These are phyloP conservation scores for Deroplatys truncata DNA, from an alignment of 2,888 invertebrate genomes.

Conservation along the genomic window DNA sequence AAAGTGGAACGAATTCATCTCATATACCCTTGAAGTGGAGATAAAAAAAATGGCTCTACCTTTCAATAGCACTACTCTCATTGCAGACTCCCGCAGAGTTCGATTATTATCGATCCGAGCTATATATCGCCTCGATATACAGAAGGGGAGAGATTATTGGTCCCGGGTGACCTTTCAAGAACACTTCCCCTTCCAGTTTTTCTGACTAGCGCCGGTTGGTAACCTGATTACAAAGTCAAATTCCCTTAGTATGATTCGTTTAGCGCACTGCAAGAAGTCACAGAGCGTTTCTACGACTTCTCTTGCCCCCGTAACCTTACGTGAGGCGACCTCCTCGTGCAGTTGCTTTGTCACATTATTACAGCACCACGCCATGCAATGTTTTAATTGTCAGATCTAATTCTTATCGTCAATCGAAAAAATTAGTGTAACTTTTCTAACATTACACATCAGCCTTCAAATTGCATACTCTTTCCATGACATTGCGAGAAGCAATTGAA, in stretches of 20 bases:
- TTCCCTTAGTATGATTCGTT: conserved; percentile 7
- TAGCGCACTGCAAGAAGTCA: background rate
- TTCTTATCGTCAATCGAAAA: too few relatives aligned
- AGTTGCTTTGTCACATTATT: background rate
- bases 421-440: too few relatives aligned
- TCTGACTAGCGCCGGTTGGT: background rate
- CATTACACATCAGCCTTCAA: too few relatives aligned
- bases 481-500: too few relatives aligned
- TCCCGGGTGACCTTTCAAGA: background rate
- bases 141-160: background rate
- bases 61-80: background rate
- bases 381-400: too few relatives aligned
- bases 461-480: too few relatives aligned
- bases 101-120: background rate
- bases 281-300: background rate
- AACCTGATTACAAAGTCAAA: conserved; percentile 13
- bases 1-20: background rate
- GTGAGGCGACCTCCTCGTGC: background rate
- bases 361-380: too few relatives aligned
- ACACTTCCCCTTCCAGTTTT: background rate
- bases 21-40: background rate
- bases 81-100: background rate
- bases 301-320: background rate
- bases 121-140: background rate
- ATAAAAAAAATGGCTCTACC: background rate